Evolutionary conservation across 2,113 vertebrate species (phyloP), one percentile per base, ranked within the genome.

Genomic region (Antennarius striatus): DNA sequence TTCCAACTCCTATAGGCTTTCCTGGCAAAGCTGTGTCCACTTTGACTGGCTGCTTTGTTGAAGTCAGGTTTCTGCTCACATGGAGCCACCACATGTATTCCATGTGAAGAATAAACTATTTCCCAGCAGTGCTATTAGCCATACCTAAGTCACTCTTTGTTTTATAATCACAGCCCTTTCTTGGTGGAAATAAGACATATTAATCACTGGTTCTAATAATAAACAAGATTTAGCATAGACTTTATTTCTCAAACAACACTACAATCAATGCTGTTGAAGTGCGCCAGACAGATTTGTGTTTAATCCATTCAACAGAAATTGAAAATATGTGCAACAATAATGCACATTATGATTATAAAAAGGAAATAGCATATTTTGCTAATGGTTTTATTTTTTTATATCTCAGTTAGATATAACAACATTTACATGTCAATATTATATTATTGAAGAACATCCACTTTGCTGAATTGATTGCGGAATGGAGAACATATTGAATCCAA

Each of bases 21-120:
- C 56, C 11, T 5, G 10, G 51, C 66, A 30, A 3, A 57, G 53
- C 51, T 55, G 70, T 64, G 71, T 71, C 42, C 55, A 36, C 57
- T 80, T 61, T 80, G 77, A 81, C 59, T 65, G 51, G 55, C 59
- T 45, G 61, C 43, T 75, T 79, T 72, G 78, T 79, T 83, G 58
- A 71, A 79, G 70, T 36, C 49, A 40, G 64, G 11, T 63, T 50
- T 39, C 79, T 50, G 61, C 68, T 66, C 42, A 11, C 42, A 36
- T 16, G 12, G 36, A 45, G n/a, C 39, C 1, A 10, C 39, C 32
- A 55, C 48, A 64, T 50, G 39, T 39, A 49, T 10, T 29, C 17
- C 16, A 50, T 16, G 57, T 56, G 40, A 60, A 81, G 59, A 56
- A 68, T 61, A 68, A 79, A 86, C 82, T 52, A 68, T 66, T 60